Evolutionary conservation across 2,888 invertebrate genomes (phyloP).

Genomic region (Balanococcus diminutus): DNA sequence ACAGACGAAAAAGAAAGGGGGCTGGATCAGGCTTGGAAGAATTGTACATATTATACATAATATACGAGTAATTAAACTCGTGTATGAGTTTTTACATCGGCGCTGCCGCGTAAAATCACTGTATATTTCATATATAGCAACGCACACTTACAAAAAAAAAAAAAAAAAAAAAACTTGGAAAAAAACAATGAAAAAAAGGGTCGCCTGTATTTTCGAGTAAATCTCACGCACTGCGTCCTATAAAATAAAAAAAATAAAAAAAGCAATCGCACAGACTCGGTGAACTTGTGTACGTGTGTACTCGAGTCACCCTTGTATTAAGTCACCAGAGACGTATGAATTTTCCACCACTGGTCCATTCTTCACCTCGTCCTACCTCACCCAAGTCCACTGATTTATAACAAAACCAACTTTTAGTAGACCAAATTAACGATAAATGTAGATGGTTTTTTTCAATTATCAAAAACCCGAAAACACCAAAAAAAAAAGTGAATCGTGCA

Average conservation of each 20-base stretch:
- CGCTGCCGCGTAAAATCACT: background rate
- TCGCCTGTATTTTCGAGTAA: background rate
- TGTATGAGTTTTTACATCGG: background rate
- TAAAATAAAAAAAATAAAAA: background rate
- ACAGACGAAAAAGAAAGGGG: background rate
- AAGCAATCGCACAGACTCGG: background rate
- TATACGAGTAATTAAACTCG: slow-evolving; percentile 17
- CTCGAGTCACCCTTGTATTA: background rate
- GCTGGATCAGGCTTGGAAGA: background rate
- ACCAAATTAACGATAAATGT: slow-evolving; percentile 21
- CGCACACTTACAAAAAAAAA: background rate
- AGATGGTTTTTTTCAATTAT: slow-evolving; percentile 16
- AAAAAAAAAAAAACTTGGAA: background rate
- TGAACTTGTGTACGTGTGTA: background rate
- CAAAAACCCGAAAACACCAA: background rate
- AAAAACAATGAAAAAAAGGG: slow-evolving; percentile 22
- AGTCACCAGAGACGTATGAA: slow-evolving; percentile 18
- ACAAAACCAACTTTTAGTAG: background rate
- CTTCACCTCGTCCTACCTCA: background rate
- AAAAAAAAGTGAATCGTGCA: background rate
- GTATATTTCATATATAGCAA: slow-evolving; percentile 2
- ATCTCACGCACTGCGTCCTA: background rate
- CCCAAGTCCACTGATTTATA: background rate
- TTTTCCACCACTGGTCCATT: background rate
- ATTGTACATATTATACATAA: background rate